A percentile compares a stretch with the other conserved stretches of the same genome.
phyloP scores from a whole-genome alignment of 2,797 vertebrate genomes.

The Rhinogobio ventralis region DNA sequence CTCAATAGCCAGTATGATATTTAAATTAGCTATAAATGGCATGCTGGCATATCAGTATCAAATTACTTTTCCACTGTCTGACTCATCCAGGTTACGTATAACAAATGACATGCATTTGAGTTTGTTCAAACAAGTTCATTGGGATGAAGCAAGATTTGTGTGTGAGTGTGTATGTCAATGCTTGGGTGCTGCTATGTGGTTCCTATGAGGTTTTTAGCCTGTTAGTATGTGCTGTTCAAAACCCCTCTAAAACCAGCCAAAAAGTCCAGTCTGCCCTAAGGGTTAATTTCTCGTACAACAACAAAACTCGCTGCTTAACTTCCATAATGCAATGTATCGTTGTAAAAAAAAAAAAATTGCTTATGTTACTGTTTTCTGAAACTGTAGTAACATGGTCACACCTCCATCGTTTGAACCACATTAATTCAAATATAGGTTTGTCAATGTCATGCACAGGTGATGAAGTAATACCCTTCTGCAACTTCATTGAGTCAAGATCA shows the following conservation, averaged over 20 bases:
- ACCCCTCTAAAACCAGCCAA: neutral
- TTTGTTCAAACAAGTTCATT: constrained; percentile 24
- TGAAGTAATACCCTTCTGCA: neutral
- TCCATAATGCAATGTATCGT: neutral
- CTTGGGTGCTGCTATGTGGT: neutral
- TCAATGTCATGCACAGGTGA: neutral
- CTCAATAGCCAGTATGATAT: constrained; percentile 50
- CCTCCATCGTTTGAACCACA: neutral
- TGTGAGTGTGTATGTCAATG: neutral
- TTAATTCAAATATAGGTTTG: neutral
- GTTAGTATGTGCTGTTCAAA: neutral
- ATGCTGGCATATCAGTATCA: constrained; percentile 51
- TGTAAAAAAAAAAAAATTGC: neutral
- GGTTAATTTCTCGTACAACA: neutral
- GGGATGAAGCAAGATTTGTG: neutral
- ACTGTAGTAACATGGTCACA: neutral
- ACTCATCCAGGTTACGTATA: constrained; percentile 48
- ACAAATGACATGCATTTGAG: constrained; percentile 39
- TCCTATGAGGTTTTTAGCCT: neutral
- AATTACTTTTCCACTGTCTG: constrained; percentile 53
- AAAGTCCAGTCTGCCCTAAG: neutral
- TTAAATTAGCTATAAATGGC: constrained; percentile 59
- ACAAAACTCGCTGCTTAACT: neutral
- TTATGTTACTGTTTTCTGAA: neutral
- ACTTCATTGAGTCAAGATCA: neutral